These are phyloP conservation scores for Rhinopomastus cyanomelas DNA, from an alignment of 2,113 vertebrate species.

Conservation along the genomic window DNA sequence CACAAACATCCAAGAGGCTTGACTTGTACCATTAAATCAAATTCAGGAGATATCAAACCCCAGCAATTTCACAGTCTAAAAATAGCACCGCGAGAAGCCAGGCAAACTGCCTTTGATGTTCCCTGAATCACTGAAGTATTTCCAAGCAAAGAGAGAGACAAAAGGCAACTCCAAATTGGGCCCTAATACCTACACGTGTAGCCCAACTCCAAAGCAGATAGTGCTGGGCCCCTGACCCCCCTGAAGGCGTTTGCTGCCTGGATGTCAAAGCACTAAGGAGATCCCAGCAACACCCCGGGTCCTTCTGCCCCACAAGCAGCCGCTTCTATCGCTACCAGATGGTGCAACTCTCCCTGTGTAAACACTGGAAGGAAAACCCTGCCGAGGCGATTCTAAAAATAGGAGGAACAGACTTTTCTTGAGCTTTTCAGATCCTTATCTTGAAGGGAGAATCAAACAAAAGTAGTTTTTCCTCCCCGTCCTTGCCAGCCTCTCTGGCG, in stretches of 20 bases:
- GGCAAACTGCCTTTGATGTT: constrained; percentile 42
- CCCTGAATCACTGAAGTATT: background rate
- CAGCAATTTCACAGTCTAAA: constrained; percentile 59
- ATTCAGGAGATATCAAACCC: constrained; percentile 6
- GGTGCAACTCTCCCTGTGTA: constrained; percentile 67
- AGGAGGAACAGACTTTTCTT: constrained; percentile 61
- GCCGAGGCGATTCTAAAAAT: constrained; percentile 73
- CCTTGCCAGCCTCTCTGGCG: constrained; percentile 11
- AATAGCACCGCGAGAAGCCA: constrained; percentile 5
- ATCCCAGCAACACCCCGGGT: constrained; percentile 22
- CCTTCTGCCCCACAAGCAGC: constrained; percentile 26
- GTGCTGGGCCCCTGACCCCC: background rate
- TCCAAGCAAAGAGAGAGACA: constrained; percentile 56
- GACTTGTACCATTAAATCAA: constrained; percentile 3
- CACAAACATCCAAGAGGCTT: constrained; percentile 12
- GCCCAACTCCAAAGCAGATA: constrained; percentile 15
- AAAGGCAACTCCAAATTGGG: constrained; percentile 14
- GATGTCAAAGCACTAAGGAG: background rate
- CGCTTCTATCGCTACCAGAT: constrained; percentile 78
- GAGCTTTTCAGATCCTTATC: constrained; percentile 64
- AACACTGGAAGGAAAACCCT: constrained; percentile 74
- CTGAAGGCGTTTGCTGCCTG: constrained; percentile 5
- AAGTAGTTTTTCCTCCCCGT: background rate
- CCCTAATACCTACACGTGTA: background rate
- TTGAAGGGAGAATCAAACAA: constrained; percentile 56